Conservation (phyloP, 2,888 invertebrate genomes). For the Phyto melanocephala region DNA sequence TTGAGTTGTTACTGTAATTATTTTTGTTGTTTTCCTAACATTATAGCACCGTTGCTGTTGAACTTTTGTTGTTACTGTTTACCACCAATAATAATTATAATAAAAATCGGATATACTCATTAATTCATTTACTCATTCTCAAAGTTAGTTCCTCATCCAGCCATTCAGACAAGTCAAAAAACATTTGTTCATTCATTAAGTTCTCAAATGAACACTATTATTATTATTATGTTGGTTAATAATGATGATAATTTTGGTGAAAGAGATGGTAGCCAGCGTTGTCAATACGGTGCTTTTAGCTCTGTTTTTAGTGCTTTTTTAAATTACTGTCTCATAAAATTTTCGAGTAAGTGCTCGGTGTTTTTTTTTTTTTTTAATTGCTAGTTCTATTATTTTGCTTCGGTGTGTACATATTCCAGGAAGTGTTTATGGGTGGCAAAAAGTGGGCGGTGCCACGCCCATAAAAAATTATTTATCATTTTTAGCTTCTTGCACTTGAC, state of each 20-base stretch:
- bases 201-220: constrained; percentile 47
- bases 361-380: too few species aligned
- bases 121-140: constrained; percentile 4
- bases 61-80: neutral
- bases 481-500: too few species aligned
- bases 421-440: too few species aligned
- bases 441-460: too few species aligned
- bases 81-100: constrained; percentile 41
- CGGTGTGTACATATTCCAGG: too few species aligned
- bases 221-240: constrained; percentile 51
- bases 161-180: neutral
- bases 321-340: too few species aligned
- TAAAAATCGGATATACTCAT: constrained; percentile 48
- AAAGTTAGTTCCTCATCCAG: neutral
- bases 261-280: too few species aligned
- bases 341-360: too few species aligned
- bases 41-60: neutral
- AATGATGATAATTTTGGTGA: constrained; percentile 12
- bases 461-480: too few species aligned
- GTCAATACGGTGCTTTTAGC: too few species aligned
- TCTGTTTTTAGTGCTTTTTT: too few species aligned
- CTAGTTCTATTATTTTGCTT: too few species aligned
- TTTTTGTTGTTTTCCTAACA: neutral
- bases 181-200: constrained; percentile 51
- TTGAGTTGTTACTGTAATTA: neutral